Base-by-base conservation (phyloP, 2,113 vertebrate genomes). In the Spermophilus dauricus region DNA sequence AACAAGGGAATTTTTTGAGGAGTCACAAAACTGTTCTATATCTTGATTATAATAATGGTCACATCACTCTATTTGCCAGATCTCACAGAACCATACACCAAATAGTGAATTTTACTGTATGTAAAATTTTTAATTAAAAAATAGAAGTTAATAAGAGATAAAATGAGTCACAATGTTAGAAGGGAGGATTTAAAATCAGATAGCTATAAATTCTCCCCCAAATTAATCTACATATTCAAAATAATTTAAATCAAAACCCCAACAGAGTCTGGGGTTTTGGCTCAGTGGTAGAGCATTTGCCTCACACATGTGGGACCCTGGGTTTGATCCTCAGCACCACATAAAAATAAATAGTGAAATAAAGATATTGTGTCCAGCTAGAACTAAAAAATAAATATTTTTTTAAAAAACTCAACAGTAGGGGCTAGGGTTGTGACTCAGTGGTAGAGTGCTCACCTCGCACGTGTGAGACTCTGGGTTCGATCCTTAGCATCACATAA, bases 1-100 rank as follows among this genome's bases (percentile, higher is more conserved):
- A 67, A 86, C 30, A n/a, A 91, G 42, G 78, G 53, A 39, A 73
- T 65, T 86, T 95, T 95, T n/a, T 86, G 42, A 87, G 67, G 37
- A 22, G 34, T 22, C 53, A 83, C 20, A 10, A 30, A 85, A 87
- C 8, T 73, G 56, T 65, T 80, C 20, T 86, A n/a, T 80, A n/a
- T 34, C 75, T 45, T 84, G 37, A 84, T 65, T 63, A 22, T 81
- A 16, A 24, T 22, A 8, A 61, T 61, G 18, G 20, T 61, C 22
- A 61, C 4, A 80, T 42, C 32, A 91, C 51, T 80, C 34, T 61
- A 53, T 10, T 11, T 91, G 65, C 61, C 88, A 86, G 72, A 70
- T 61, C 39, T 91, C 39, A 85, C 22, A 78, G 34, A 89, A 85
- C 8, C 73, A 51, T 53, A 72, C 3, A 65, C 28, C 22, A 84